Conservation (phyloP, 2,888 invertebrate genomes). For the Liodrosophila aerea region DNA sequence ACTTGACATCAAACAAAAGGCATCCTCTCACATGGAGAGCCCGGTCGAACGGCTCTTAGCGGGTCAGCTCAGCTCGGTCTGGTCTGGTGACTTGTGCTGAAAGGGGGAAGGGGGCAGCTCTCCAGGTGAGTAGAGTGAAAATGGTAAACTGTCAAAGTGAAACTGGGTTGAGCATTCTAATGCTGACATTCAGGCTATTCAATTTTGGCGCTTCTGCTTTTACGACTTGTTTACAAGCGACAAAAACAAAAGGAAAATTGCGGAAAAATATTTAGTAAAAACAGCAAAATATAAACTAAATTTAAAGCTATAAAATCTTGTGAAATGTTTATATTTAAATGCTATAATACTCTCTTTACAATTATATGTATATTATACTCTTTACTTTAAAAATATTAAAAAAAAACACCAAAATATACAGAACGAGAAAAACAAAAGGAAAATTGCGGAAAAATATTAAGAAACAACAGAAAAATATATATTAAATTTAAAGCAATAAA, state of each 20-base stretch:
- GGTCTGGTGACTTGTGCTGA: not conserved
- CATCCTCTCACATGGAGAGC: slow-evolving; percentile 19
- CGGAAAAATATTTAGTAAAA: not conserved
- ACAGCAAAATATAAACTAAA: too few species aligned
- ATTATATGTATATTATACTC: too few species aligned
- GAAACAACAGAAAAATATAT: too few species aligned
- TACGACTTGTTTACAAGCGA: not conserved
- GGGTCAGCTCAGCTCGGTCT: slow-evolving; percentile 48
- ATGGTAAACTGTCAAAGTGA: not conserved
- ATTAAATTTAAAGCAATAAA: too few species aligned
- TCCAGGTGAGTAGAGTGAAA: slow-evolving; percentile 7
- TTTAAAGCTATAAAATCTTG: too few species aligned
- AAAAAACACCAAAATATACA: too few species aligned
- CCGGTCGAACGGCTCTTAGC: slow-evolving; percentile 60
- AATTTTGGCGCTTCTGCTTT: not conserved
- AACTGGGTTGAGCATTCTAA: slow-evolving; percentile 51
- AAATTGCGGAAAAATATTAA: not conserved
- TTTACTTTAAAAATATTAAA: too few species aligned
- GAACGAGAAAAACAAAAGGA: not conserved
- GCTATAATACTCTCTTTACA: too few species aligned
- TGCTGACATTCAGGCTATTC: slow-evolving; percentile 40
- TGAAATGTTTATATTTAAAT: too few species aligned
- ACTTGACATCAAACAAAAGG: slow-evolving; percentile 64
- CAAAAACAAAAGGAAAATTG: not conserved
- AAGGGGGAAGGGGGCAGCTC: not conserved